Conservation (phyloP, 2,888 invertebrate genomes). For the Helleia helle region DNA sequence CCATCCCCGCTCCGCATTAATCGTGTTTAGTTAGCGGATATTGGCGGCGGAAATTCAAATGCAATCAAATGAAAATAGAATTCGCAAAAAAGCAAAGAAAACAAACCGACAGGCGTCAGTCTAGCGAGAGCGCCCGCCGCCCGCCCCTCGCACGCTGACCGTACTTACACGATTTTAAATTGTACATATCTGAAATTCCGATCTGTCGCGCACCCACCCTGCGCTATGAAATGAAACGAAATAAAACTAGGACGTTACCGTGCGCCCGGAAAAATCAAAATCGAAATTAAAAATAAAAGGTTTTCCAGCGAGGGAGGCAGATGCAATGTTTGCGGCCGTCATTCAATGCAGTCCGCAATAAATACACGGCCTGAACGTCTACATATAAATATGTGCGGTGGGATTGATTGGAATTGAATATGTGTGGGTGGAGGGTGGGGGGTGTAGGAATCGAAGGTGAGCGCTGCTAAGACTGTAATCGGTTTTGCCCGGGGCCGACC, state of each 20-base stretch:
- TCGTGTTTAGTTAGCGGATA: slow-evolving; percentile 76
- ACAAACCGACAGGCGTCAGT: slow-evolving; percentile 73
- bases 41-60: slow-evolving; percentile 74
- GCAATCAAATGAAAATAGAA: slow-evolving; percentile 75
- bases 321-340: slow-evolving; percentile 71
- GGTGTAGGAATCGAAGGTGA: slow-evolving; percentile 65
- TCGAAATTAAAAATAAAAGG: slow-evolving; percentile 72
- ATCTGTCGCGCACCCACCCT: slow-evolving; percentile 72
- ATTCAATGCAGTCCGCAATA: slow-evolving; percentile 69
- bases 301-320: slow-evolving; percentile 58
- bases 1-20: slow-evolving; percentile 70
- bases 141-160: slow-evolving; percentile 48
- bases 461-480: slow-evolving; percentile 71
- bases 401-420: slow-evolving; percentile 74
- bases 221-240: slow-evolving; percentile 74
- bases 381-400: slow-evolving; percentile 67
- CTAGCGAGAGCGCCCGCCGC: slow-evolving; percentile 47
- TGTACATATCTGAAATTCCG: slow-evolving; percentile 75
- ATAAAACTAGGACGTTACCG: slow-evolving; percentile 65
- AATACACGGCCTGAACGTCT: slow-evolving; percentile 60
- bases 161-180: slow-evolving; percentile 75
- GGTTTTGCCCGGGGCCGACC: slow-evolving; percentile 59
- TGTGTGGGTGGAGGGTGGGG: slow-evolving; percentile 43
- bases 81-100: slow-evolving; percentile 71
- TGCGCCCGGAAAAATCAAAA: slow-evolving; percentile 69